Base-by-base conservation (phyloP, 2,888 invertebrate species). In the Hemistola chrysoprasaria region DNA sequence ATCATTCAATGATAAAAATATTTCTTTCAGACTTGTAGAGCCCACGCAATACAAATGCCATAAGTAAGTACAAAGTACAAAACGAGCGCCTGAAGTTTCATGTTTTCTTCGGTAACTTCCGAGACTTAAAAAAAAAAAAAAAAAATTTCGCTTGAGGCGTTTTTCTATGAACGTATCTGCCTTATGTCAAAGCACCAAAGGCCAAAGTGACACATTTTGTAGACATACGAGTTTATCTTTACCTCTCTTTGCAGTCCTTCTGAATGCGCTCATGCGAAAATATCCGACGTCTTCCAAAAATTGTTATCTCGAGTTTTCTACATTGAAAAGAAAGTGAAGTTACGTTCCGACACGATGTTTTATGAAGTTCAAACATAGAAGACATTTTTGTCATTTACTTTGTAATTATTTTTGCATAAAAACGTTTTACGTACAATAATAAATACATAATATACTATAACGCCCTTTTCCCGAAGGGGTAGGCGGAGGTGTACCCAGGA, bases 61-160 rank as follows among this genome's bases (percentile, higher is more conserved):
- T n/a, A n/a, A n/a, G n/a, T n/a, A n/a, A n/a, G n/a, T n/a, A n/a
- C n/a, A n/a, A 16, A 4, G 4, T 16, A 65, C 54, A 50, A 62
- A 66, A 65, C 51, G 63, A 66, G 72, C 59, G 64, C 64, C 66
- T 64, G 60, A 74, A 77, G 64, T 73, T 77, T 67, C 64, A 68
- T 68, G 64, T 74, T 74, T 68, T 62, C 71, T 73, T 78, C 75
- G 74, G 78, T 77, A 78, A 69, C 69, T 69, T 57, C 56, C 41
- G 53, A 57, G 61, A 65, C 56, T 65, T 65, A 57, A 56, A 60
- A 56, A 65, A 66, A 57, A 56, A 60, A 56, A 65, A 66, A 65
- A 65, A 65, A 69, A 62, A 71, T 68, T 69, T 62, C 56, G 53
- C 63, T 52, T 42, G 26, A 31, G 50, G 59, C 58, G 41, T 49